phyloP scores from a whole-genome alignment of 2,888 invertebrate genomes.

The Acanthopleura granulata region DNA sequence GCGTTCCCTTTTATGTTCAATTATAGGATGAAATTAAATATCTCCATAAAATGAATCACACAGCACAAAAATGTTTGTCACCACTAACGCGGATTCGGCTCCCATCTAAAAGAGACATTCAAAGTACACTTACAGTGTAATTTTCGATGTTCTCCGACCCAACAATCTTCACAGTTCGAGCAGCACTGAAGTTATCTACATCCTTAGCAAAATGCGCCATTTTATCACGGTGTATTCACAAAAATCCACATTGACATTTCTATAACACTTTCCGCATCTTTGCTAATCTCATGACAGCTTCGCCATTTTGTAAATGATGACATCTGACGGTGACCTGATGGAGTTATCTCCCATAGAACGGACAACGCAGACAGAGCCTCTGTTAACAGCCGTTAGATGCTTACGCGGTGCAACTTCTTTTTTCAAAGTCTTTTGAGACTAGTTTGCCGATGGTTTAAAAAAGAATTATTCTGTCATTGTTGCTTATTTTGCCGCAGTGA shows the following conservation, averaged over 20 bases:
- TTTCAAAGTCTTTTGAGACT: too few relatives aligned
- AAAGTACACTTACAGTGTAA: slow-evolving; percentile 57
- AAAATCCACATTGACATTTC: not conserved
- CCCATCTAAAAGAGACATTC: not conserved
- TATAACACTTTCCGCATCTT: not conserved
- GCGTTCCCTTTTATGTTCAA: too few relatives aligned
- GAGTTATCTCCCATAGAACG: too few relatives aligned
- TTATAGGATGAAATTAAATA: too few relatives aligned
- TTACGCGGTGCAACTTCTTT: too few relatives aligned
- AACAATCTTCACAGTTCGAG: slow-evolving; percentile 52
- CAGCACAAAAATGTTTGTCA: not conserved
- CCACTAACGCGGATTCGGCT: not conserved
- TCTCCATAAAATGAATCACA: too few relatives aligned
- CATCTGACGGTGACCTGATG: too few relatives aligned
- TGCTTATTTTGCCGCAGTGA: too few relatives aligned
- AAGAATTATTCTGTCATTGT: too few relatives aligned
- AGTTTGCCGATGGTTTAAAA: too few relatives aligned
- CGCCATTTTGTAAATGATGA: not conserved
- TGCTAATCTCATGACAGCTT: not conserved
- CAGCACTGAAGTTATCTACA: slow-evolving; percentile 53
- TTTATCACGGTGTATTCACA: not conserved
- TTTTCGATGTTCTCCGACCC: slow-evolving; percentile 58
- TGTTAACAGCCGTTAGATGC: too few relatives aligned
- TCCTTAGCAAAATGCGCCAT: slow-evolving; percentile 65
- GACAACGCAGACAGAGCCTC: too few relatives aligned